A percentile compares a stretch with the other conserved stretches of the same genome.
Evolutionary conservation across 2,888 invertebrate genomes (phyloP).

Genomic region (Hyppa rectilinea): DNA sequence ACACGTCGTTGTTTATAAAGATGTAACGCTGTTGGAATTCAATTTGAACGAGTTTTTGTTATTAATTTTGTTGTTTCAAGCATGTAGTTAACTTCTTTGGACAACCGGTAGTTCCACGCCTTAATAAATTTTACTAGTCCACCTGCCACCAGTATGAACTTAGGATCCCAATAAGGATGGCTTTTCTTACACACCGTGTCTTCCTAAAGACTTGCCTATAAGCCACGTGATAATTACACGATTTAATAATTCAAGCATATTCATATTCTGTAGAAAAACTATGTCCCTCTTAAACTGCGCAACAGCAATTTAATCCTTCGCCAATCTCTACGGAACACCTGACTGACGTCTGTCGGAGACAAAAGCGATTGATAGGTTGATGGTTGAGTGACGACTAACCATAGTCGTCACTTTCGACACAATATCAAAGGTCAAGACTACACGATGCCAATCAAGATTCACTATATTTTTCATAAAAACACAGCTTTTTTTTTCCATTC

Average conservation of each 20-base stretch:
- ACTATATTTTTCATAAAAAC: not conserved
- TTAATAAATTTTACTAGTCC: not conserved
- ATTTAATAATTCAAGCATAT: not conserved
- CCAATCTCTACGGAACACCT: not conserved
- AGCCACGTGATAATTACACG: not conserved
- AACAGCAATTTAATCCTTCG: not conserved
- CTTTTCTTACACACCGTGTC: not conserved
- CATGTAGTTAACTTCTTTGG: not conserved
- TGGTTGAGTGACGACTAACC: constrained; percentile 6
- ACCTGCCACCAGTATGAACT: not conserved
- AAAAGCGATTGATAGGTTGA: constrained; percentile 23
- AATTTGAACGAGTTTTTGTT: constrained; percentile 32
- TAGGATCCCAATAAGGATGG: not conserved
- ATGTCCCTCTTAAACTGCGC: not conserved
- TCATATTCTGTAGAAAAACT: not conserved
- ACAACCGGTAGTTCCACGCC: not conserved
- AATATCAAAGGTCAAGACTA: not conserved
- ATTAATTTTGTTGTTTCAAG: constrained; percentile 7
- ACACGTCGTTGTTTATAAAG: constrained; percentile 37
- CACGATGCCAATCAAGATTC: not conserved
- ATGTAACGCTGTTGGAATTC: constrained; percentile 44
- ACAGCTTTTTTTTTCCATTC: not conserved
- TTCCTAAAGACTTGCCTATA: not conserved
- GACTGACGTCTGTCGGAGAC: constrained; percentile 10
- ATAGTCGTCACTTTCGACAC: constrained; percentile 1